Evolutionary conservation across 2,797 vertebrate species (phyloP), one percentile per base, ranked within the genome.

Genomic region (Sternotherus odoratus): DNA sequence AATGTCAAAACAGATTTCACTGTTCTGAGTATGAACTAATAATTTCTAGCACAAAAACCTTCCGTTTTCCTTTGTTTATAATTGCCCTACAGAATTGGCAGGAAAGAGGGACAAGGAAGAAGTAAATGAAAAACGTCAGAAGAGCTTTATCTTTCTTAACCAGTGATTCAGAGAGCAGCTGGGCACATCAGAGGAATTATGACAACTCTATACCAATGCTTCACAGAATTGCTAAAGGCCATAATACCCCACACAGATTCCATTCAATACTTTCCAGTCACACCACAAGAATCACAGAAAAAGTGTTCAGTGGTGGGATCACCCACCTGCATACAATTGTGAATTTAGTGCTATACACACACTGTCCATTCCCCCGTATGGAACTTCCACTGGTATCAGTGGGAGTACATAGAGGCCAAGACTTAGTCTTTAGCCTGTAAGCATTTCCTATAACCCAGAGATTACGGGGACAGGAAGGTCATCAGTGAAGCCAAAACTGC

Each of bases 131-230:
- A 87, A 24, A 92, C 83, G 77, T 86, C 90, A 88, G 48, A 92
- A 56, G 75, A 15, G 83, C 56, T 92, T 92, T 80, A 79, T 66
- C 77, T 91, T 86, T 95, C 84, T 82, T 79, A 96, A 75, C 54
- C 75, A 85, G 80, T 39, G 75, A 87, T 75, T 93, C 93, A 66
- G 91, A 90, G 78, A 88, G 39, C 72, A 82, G 83, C 51, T 3
- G 17, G 88, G 51, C 77, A 60, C 1, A 3, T 33, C 4, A 91
- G 79, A 43, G 81, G 74, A 46, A 1, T 23, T 1, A 0, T 79
- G 82, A 85, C 91, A 91, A 86, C 84, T 95, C 91, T 91, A 88
- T 49, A 82, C 39, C 5, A 0, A 53, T 53, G 48, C 82, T 85
- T 83, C 92, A 51, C 54, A 1, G 83, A 79, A 91, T 50, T 82